These are phyloP conservation scores for Coregonus suidteri DNA, from an alignment of 2,797 vertebrate species.

Conservation along the genomic window DNA sequence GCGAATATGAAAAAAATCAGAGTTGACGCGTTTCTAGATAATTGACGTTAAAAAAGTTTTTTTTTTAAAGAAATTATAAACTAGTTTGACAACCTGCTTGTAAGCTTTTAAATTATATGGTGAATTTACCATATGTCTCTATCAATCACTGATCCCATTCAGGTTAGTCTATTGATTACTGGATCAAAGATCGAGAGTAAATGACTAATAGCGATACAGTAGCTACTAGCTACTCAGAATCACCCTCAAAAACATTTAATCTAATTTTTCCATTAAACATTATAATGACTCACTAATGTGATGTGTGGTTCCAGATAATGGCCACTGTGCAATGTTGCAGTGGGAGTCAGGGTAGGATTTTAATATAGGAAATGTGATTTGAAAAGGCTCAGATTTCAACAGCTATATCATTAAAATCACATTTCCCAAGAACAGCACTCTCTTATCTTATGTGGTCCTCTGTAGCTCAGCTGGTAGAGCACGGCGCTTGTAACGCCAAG, in stretches of 20 bases:
- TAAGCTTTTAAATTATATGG: no score
- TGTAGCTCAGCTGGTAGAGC: no score
- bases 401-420: not conserved
- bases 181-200: not conserved
- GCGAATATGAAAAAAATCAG: no score
- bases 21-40: no score
- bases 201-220: not conserved
- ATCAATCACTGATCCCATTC: no score
- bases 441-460: no score
- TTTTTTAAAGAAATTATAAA: no score
- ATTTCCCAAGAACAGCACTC: not conserved
- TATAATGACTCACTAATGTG: not conserved
- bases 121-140: no score
- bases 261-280: not conserved
- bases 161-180: no score
- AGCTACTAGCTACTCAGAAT: not conserved
- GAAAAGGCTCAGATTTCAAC: not conserved
- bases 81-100: no score
- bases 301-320: not conserved
- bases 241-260: not conserved
- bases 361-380: conserved; percentile 10
- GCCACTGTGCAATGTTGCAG: not conserved
- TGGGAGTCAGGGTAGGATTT: conserved; percentile 2
- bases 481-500: no score
- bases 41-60: no score